Evolutionary conservation across 2,113 vertebrate species (phyloP).

Genomic region (Passer domesticus): DNA sequence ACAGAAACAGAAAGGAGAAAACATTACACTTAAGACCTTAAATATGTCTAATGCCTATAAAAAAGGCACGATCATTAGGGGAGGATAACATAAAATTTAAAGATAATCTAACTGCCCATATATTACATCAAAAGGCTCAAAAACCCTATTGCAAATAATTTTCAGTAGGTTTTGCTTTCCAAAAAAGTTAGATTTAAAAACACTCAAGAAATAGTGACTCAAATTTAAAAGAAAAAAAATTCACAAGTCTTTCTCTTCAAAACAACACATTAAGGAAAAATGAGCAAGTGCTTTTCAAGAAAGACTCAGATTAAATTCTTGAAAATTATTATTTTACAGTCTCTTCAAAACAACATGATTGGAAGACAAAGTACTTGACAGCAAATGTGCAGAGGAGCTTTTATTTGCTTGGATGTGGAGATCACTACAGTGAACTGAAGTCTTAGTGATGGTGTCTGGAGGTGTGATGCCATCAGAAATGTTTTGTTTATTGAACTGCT

Average conservation of each 20-base stretch:
- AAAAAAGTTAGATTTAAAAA: neutral
- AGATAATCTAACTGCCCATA: neutral
- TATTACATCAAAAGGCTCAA: neutral
- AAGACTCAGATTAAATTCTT: conserved; percentile 29
- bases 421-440: neutral
- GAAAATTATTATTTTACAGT: conserved; percentile 38
- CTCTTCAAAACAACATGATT: conserved; percentile 37
- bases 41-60: neutral
- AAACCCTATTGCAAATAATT: neutral
- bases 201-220: neutral
- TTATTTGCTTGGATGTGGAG: conserved; percentile 1
- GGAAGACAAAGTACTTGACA: conserved; percentile 48
- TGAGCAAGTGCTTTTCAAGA: neutral
- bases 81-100: neutral
- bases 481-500: neutral
- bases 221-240: neutral
- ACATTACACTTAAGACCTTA: neutral
- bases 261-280: conserved; percentile 12
- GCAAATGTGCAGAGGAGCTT: neutral
- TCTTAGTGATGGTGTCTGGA: neutral
- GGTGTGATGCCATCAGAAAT: neutral
- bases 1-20: neutral
- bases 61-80: neutral
- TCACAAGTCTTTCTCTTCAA: conserved; percentile 9
- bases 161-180: neutral